Base-by-base conservation (phyloP, 2,113 vertebrate species). In the Mirounga angustirostris region DNA sequence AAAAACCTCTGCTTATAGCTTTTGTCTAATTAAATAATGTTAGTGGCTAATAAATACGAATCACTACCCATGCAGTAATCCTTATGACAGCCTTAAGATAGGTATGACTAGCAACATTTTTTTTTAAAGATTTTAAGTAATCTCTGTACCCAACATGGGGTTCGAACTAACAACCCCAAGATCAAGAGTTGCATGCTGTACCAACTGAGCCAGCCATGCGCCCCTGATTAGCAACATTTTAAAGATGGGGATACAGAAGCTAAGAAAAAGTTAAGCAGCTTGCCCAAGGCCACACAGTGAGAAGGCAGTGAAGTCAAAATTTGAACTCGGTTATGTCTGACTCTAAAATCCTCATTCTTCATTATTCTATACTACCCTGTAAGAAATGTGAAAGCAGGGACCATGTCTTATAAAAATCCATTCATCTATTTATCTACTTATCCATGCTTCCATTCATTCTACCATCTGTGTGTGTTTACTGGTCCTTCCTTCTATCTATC, bases 21-120 rank as follows among this genome's bases (percentile, higher is more conserved):
- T 93, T 71, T 93, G 24, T 89, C 65, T 95, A 83, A 67, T 30
- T 83, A 97, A 89, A 54, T 63, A 95, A 26, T 21, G 10, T 76
- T 91, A 71, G 15, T 40, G 65, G 61, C 83, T 79, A 95, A 46
- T 56, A 83, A 59, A 89, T 56, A n/a, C 59, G 92, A 69, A 93
- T 24, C 59, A 86, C 14, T 19, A 36, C 36, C 63, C 10, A 36
- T 33, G 24, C 36, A 88, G 61, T 59, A 74, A 84, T 61, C 52
- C 56, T 54, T 65, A 83, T 12, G 81, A 85, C 40, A 84, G 74
- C 56, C 52, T 58, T 81, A 30, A 86, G 1, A 0, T 69, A 81
- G 59, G 26, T 89, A 74, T 86, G 74, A 61, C 24, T 13, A 78
- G 59, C 50, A 69, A 24, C 58, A 69, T 56, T 86, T 91, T 81